Base-by-base conservation (phyloP, 1,140 invertebrate genomes). In the Hestina assimilis region DNA sequence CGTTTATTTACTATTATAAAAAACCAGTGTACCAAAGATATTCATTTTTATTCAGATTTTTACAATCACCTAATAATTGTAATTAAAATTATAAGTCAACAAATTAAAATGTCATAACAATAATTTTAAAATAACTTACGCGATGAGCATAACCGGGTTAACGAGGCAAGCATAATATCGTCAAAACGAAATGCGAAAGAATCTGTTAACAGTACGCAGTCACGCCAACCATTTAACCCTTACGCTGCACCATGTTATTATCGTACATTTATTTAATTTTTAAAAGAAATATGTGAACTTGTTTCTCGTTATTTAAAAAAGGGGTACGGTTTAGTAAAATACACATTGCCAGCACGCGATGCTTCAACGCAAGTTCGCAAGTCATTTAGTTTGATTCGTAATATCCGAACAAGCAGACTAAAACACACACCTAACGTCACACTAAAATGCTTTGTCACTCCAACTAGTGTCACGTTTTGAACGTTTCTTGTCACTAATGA, bases 211-310 rank as follows among this genome's bases (percentile, higher is more conserved):
- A 42, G 51, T 48, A 29, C 42, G 29, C 57, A 75, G 76, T 82
- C 79, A 82, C 79, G 79, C 76, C 64, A 76, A 55, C 64, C 67
- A 54, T 64, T 74, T 73, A 77, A 59, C 63, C 53, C 51, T 40
- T 48, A 43, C 23, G 35, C 41, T 48, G 62, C 63, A 79, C 67
- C 68, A 56, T 82, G 63, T 82, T 69, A 82, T 82, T 82, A 82
- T 66, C 46, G 62, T 43, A 59, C 71, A 74, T 81, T 79, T 79
- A 83, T 83, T 83, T 83, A 83, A 83, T 79, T 82, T 79, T 80
- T 73, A 40, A 55, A 68, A 67, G 56, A 61, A 72, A 73, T 69
- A 62, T 69, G 63, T 63, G 66, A 65, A 66, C 73, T 66, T 58
- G 73, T 78, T 75, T 64, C 56, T 51, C 53, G 57, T 66, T 69